Conservation (phyloP, 1,140 invertebrate species). For the Drosophila punjabiensis region DNA sequence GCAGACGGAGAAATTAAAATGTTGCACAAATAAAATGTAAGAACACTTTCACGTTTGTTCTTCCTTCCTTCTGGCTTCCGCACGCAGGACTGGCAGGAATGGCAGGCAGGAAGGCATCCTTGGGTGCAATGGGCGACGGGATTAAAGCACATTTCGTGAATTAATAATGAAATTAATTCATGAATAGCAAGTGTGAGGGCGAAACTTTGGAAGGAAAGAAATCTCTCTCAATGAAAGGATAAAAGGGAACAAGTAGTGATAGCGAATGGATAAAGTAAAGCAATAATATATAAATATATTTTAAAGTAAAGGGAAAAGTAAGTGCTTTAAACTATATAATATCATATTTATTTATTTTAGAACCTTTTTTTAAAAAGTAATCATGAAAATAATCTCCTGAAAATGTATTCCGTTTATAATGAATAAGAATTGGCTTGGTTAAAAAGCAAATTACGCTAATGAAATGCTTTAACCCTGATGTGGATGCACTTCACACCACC, state of each 20-base stretch:
- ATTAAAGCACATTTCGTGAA: conserved; percentile 49
- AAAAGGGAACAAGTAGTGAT: neutral
- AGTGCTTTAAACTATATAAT: neutral
- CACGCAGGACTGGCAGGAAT: neutral
- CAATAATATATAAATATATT: neutral
- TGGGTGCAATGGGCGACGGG: conserved; percentile 24
- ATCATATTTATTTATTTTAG: neutral
- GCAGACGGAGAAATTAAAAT: conserved; percentile 57
- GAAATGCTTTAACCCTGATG: conserved; percentile 37
- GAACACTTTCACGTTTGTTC: conserved; percentile 36
- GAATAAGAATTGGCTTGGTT: conserved; percentile 9
- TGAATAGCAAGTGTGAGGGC: conserved; percentile 22
- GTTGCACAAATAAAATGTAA: conserved; percentile 66
- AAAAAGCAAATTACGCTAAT: conserved; percentile 41
- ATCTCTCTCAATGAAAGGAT: conserved; percentile 3
- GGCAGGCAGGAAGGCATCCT: conserved; percentile 10
- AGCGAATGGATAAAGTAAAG: neutral
- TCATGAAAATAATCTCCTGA: neutral
- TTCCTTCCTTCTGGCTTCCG: neutral
- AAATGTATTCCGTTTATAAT: neutral
- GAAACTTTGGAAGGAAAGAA: neutral
- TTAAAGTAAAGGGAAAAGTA: neutral
- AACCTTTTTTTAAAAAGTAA: neutral
- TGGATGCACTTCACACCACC: conserved; percentile 24
- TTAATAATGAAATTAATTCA: conserved; percentile 65